A percentile compares a stretch with the other conserved stretches of the same genome.
Conservation (phyloP, 2,888 invertebrate genomes). For the Drosophila anomelani region DNA sequence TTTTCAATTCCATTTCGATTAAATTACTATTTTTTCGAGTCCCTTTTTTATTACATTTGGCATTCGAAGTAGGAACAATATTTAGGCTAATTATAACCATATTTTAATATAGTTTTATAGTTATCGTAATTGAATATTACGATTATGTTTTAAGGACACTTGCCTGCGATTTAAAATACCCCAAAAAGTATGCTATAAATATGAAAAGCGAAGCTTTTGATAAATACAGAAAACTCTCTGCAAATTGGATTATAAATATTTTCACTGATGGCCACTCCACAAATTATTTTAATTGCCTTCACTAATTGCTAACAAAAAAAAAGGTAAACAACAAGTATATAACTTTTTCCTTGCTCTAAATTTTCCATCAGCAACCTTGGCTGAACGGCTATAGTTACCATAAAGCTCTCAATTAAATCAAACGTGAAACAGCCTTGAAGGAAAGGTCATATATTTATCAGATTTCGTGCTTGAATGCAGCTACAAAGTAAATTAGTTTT, state of each 20-base stretch:
- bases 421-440: conserved; percentile 3
- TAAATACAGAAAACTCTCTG: neutral
- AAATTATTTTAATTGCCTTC: conserved; percentile 10
- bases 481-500: conserved; percentile 21
- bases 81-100: neutral
- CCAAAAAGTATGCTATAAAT: neutral
- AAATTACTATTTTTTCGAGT: no score
- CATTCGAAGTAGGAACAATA: neutral
- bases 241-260: conserved; percentile 6
- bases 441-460: conserved; percentile 22
- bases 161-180: neutral
- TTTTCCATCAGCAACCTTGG: conserved; percentile 6
- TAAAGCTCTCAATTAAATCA: neutral
- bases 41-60: neutral
- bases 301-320: conserved; percentile 13
- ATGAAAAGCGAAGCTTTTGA: neutral
- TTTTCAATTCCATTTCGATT: neutral
- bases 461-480: conserved; percentile 24
- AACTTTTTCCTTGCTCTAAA: neutral
- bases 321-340: neutral
- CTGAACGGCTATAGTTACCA: neutral
- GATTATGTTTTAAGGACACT: neutral
- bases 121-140: no score
- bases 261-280: neutral
- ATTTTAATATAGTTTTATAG: no score